Percentiles rank a stretch among this genome's conserved stretches.
These are phyloP conservation scores for Chionoecetes opilio DNA, from an alignment of 1,140 invertebrate species.

Conservation along the genomic window DNA sequence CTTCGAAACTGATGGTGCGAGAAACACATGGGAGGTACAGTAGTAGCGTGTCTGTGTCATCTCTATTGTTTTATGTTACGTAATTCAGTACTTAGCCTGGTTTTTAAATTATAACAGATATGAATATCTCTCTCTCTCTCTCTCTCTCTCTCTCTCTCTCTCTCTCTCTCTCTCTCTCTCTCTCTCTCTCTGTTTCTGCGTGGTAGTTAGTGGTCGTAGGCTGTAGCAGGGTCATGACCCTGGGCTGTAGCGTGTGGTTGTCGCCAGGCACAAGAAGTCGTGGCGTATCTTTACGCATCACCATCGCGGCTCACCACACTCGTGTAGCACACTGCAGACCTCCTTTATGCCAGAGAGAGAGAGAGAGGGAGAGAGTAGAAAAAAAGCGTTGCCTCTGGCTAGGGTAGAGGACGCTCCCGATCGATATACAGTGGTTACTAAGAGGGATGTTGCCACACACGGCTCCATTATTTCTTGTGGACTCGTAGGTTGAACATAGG, in stretches of 20 bases:
- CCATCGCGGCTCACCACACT: not conserved
- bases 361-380: not conserved
- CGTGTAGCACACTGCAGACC: not conserved
- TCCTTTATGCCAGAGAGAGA: not conserved
- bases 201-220: not conserved
- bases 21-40: too few species aligned
- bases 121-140: too few species aligned
- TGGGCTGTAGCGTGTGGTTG: not conserved
- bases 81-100: too few species aligned
- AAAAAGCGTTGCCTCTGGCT: not conserved
- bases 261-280: not conserved
- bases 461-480: not conserved
- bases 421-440: conserved; percentile 20
- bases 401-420: conserved; percentile 13
- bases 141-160: not conserved
- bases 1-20: too few species aligned
- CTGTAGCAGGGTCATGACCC: too few species aligned
- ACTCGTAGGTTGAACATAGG: not conserved
- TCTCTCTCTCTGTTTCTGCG: not conserved
- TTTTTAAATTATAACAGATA: too few species aligned
- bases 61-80: too few species aligned
- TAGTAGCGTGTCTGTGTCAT: too few species aligned
- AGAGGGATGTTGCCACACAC: conserved; percentile 25
- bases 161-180: conserved; percentile 17
- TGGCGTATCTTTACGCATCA: not conserved